These are phyloP conservation scores for Excalfactoria chinensis DNA, from an alignment of 2,113 vertebrate species.

Conservation along the genomic window DNA sequence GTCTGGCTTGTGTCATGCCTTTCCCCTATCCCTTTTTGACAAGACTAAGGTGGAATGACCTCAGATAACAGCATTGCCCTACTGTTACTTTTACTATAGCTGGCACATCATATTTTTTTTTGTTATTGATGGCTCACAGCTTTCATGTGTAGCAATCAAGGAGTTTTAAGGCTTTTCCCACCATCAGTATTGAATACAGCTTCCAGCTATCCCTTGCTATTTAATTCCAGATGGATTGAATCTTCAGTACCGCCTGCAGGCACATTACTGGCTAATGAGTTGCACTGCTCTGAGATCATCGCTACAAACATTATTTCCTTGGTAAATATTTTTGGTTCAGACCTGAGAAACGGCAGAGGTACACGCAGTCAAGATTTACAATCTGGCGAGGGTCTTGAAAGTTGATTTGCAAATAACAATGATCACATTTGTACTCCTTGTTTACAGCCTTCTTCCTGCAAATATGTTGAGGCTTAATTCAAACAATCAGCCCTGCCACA, in stretches of 20 bases:
- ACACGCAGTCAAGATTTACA: constrained; percentile 44
- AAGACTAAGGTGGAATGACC: constrained; percentile 64
- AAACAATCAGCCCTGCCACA: constrained; percentile 14
- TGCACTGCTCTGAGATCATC: constrained; percentile 67
- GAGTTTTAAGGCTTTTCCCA: constrained; percentile 73
- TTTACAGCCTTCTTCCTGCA: constrained; percentile 43
- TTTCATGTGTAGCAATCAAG: constrained; percentile 71
- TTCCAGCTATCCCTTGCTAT: constrained; percentile 68
- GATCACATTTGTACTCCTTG: constrained; percentile 45
- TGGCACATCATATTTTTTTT: constrained; percentile 71
- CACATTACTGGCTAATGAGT: constrained; percentile 69
- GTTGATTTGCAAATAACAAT: constrained; percentile 44
- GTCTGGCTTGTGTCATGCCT: constrained; percentile 59
- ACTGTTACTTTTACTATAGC: constrained; percentile 44
- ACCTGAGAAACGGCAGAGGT: constrained; percentile 63
- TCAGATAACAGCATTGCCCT: constrained; percentile 60
- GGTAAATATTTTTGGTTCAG: constrained; percentile 57
- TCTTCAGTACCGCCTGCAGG: constrained; percentile 64
- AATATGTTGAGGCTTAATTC: not conserved
- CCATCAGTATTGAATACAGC: constrained; percentile 61
- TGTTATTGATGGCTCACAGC: constrained; percentile 71
- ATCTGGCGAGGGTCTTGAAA: not conserved
- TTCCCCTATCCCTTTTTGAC: constrained; percentile 54
- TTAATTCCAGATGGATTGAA: constrained; percentile 72
- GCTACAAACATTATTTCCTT: constrained; percentile 58